Evolutionary conservation across 2,113 vertebrate species (phyloP), one percentile per base, ranked within the genome.

Genomic region (Nerophis ophidion): DNA sequence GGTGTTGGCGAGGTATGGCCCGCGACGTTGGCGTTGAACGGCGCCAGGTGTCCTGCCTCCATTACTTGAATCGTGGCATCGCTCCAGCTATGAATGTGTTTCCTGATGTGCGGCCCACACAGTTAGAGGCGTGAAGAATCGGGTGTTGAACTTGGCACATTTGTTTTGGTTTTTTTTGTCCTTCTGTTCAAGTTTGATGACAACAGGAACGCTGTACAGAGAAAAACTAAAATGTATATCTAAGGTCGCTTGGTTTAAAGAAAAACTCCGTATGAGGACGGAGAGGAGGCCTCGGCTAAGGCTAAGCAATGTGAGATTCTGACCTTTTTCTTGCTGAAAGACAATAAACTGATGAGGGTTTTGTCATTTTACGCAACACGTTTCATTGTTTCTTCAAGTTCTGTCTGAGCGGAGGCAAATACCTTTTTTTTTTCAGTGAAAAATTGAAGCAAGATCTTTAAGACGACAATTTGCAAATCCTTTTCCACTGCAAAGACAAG

Each of bases 11-110:
- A 84, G 75, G 77, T 77, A 74, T 79, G 80, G 82, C 82, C 82
- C 79, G 81, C 74, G 45, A 71, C 85, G 81, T 86, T 80, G 80
- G 80, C 77, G 80, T 85, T 85, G 79, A 88, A 84, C 84, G 76
- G 81, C 73, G 80, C 76, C 81, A 81, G 82, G 82, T 86, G 78
- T 84, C 85, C 85, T 80, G 85, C 84, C 85, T 87, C 84, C 80
- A 83, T 85, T 87, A 88, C 87, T 88, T 88, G 87, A 88, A 88
- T 78, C 84, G 84, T 86, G 85, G 85, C 84, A 83, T 87, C 86
- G 84, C 85, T 80, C 69, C 51, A 86, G 82, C 84, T 81, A 87
- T 84, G 84, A 86, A 88, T 88, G 87, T 88, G 81, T 84, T 76
- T 81, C 82, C 70, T 83, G 81, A 88, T 85, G 84, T 77, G 78